phyloP scores from a whole-genome alignment of 2,797 vertebrate genomes.

The Podarcis siculus region DNA sequence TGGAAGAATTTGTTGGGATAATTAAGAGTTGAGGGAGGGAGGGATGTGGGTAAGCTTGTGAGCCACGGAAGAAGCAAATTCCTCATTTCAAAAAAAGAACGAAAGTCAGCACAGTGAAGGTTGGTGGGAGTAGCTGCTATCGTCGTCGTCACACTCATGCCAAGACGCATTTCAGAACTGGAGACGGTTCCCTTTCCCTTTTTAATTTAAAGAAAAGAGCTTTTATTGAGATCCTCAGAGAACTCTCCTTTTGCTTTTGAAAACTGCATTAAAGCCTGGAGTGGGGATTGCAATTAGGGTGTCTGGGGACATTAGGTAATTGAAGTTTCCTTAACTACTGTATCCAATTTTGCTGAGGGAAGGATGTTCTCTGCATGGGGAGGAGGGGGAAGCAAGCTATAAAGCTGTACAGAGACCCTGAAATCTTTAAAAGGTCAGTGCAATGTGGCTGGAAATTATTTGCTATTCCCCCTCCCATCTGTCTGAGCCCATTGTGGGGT shows the following conservation, averaged over 20 bases:
- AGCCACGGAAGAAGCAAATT: not conserved
- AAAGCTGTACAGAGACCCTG: not conserved
- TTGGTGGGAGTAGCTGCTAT: too few species aligned
- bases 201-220: not conserved
- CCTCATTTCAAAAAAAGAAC: not conserved
- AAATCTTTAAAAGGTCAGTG: not conserved
- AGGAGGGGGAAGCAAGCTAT: not conserved
- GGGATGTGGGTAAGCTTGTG: not conserved
- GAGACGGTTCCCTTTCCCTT: not conserved
- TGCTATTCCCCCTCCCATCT: not conserved
- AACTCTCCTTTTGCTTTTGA: not conserved
- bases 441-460: not conserved
- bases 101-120: too few species aligned
- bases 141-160: not conserved
- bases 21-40: not conserved
- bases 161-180: not conserved
- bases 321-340: conserved; percentile 7
- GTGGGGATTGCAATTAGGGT: conserved; percentile 7
- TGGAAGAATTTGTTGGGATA: not conserved
- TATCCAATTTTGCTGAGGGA: conserved; percentile 5
- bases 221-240: not conserved
- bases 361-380: not conserved
- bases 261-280: conserved; percentile 12
- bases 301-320: conserved; percentile 2
- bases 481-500: not conserved